Base-by-base conservation (phyloP, 2,113 vertebrate species). In the Oreochromis tanganicae region DNA sequence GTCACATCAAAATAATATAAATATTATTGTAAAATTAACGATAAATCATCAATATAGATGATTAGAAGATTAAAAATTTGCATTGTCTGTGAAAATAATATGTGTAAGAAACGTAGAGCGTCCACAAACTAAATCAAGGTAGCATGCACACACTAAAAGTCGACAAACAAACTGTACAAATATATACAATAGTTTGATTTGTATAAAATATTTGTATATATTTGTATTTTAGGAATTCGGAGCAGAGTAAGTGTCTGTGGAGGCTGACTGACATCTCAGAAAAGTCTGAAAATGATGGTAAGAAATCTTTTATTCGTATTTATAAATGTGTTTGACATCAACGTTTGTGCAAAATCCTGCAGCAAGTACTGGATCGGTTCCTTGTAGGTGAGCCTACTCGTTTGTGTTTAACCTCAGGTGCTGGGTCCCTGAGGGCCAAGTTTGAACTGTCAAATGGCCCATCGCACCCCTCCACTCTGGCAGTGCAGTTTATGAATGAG, bases 211-310 rank as follows among this genome's bases (percentile, higher is more conserved):
- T 68, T 68, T 68, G 63, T 68, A 38, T 68, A 8, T 68, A 68
- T 68, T 68, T 68, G 63, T 68, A 38, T 68, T 94, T 43, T 79
- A 99, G 99, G 99, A 99, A 98, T 89, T 90, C 97, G 78, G 99
- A 99, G 56, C 98, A 99, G 95, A 98, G 97, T 95, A 99, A 99
- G 94, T 98, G 97, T 59, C 96, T 97, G 75, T 99, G 99, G 99
- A 99, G 98, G 95, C 95, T 99, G 90, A 97, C 94, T 29, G 97
- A 97, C 91, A 97, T 99, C 97, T 99, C 99, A 14, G 98, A 99
- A 87, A 99, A 98, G 91, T 98, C 98, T 90, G 98, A 99, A 90
- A 99, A 99, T 93, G 98, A 98, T 97, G 99, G 99, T 97, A 97
- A 95, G 21, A 6, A 54, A 5, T 75, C 7, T 29, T n/a, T 13